Conservation (phyloP, 2,888 invertebrate species). For the Trissolcus japonicus region DNA sequence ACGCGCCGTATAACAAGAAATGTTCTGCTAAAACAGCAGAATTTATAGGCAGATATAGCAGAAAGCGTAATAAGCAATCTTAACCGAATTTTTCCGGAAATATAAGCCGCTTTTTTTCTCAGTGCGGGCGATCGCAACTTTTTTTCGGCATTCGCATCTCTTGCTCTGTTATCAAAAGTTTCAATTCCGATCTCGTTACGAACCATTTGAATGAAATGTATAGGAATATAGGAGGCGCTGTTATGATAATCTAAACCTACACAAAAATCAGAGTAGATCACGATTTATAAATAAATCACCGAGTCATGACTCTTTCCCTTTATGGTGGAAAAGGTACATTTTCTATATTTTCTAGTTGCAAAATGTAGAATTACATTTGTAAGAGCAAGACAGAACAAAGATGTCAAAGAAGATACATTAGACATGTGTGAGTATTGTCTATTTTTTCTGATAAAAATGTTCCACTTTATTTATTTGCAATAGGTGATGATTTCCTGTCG, state of each 20-base stretch:
- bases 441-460: slow-evolving; percentile 23
- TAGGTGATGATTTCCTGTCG: slow-evolving; percentile 32
- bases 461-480: neutral
- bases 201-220: slow-evolving; percentile 25
- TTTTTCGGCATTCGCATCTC: slow-evolving; percentile 20
- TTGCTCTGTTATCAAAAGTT: slow-evolving; percentile 34
- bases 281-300: slow-evolving; percentile 61
- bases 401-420: too few species aligned
- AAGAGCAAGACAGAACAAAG: too few species aligned
- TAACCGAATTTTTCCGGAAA: too few species aligned
- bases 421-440: neutral
- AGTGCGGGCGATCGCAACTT: slow-evolving; percentile 1
- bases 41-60: too few species aligned
- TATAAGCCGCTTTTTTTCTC: too few species aligned
- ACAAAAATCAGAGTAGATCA: slow-evolving; percentile 59
- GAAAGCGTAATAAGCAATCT: too few species aligned
- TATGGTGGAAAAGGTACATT: too few species aligned
- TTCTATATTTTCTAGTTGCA: too few species aligned
- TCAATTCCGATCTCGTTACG: slow-evolving; percentile 28
- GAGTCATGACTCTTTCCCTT: slow-evolving; percentile 15
- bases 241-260: slow-evolving; percentile 30
- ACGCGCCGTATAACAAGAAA: too few species aligned
- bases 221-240: neutral
- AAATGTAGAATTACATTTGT: too few species aligned
- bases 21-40: too few species aligned